Conservation (phyloP, 1,140 invertebrate species). For the Myzus persicae region DNA sequence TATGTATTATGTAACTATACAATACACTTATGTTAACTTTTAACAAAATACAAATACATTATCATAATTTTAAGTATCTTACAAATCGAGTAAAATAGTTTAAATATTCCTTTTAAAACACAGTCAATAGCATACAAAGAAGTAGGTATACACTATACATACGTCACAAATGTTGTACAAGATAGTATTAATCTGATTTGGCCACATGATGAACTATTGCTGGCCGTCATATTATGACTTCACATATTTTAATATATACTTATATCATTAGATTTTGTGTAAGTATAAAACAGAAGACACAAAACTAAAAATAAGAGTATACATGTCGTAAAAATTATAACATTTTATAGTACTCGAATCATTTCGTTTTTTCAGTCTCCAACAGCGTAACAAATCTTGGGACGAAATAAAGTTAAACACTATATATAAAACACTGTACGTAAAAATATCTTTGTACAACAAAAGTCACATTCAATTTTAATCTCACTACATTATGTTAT, state of each 20-base stretch:
- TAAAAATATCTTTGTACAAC: background rate
- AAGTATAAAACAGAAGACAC: background rate
- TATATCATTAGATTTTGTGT: background rate
- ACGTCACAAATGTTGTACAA: background rate
- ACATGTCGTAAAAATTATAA: conserved; percentile 3
- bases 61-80: too few species aligned
- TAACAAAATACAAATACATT: too few species aligned
- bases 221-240: background rate
- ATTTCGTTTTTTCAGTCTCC: background rate
- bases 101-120: background rate
- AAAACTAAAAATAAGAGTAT: conserved; percentile 27
- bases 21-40: too few species aligned
- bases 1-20: too few species aligned
- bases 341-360: conserved; percentile 11
- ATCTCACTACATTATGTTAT: background rate
- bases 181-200: conserved; percentile 31
- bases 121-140: background rate
- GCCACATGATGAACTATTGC: background rate
- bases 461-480: background rate
- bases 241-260: background rate
- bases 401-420: background rate
- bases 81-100: background rate
- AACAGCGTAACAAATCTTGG: conserved; percentile 31
- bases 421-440: background rate
- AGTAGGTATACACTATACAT: background rate